Base-by-base conservation (phyloP, 2,888 invertebrate species). In the Drosophila flavopinicola region DNA sequence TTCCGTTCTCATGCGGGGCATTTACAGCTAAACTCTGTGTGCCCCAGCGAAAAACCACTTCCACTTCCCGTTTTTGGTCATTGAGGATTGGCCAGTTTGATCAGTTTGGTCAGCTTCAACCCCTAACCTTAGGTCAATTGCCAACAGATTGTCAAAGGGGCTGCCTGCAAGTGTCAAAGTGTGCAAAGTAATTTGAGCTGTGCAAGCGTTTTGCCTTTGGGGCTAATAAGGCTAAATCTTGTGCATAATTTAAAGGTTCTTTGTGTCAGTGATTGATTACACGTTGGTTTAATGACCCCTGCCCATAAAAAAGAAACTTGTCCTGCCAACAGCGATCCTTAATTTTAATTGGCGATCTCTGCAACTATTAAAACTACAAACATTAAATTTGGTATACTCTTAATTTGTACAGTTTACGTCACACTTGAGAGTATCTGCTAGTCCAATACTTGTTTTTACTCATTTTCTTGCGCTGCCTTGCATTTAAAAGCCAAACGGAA, bases 1-100 rank as follows among this genome's bases (percentile, higher is more conserved):
- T 80, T 85, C 88, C 85, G 86, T 85, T 85, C 85, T 74, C 85
- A 85, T 73, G 71, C 51, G 54, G 52, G 59, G 57, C 49, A 61
- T 66, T 65, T 51, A 59, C 57, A 58, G 13, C 53, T 3, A 53
- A 11, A 65, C 54, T 38, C 52, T 44, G 38, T 41, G 29, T 41
- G 27, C 3, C 7, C 33, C 25, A n/a, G 13, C 27, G 20, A 33
- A 38, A 67, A 83, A 80, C 88, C 88, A 87, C 86, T 87, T 84
- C 88, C 85, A 87, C 76, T 87, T 85, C 84, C 85, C 82, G 70
- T 61, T 33, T 48, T 29, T 59, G 48, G 52, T 20, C 29, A 38
- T 39, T 38, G 37, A n/a, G n/a, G n/a, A 17, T 38, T 30, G 59
- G 41, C 42, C 25, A 9, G 27, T 27, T 66, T 48, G 32, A 56